Percentiles rank a stretch among this genome's conserved stretches.
These are phyloP conservation scores for Aratinga solstitialis DNA, from an alignment of 2,797 vertebrate genomes.

Conservation along the genomic window DNA sequence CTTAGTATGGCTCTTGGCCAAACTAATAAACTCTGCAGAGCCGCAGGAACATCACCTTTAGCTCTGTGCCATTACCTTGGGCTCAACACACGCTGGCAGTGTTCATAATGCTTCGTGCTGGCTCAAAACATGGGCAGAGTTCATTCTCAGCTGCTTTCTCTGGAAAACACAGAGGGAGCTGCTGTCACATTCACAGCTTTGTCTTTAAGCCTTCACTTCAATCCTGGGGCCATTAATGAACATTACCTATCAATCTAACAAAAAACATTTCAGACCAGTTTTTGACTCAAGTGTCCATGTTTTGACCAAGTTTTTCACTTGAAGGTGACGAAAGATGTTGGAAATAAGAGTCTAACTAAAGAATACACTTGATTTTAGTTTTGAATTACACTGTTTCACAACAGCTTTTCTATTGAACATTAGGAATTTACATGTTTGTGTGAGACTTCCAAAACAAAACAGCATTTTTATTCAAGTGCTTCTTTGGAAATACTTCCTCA, in stretches of 20 bases:
- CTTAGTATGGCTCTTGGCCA: slow-evolving; percentile 21
- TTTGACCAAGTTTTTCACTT: background rate
- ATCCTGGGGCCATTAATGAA: background rate
- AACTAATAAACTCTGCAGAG: slow-evolving; percentile 27
- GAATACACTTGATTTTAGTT: background rate
- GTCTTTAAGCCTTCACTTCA: background rate
- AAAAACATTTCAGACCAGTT: background rate
- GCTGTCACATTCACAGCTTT: background rate
- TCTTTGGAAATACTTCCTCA: background rate
- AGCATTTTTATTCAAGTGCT: background rate
- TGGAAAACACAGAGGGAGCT: background rate
- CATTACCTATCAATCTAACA: background rate
- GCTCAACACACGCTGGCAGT: background rate
- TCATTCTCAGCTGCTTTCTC: background rate
- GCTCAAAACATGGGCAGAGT: background rate
- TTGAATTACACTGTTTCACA: background rate
- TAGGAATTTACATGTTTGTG: background rate
- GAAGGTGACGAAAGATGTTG: background rate
- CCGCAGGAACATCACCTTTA: background rate
- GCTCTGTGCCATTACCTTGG: background rate
- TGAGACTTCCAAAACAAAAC: background rate
- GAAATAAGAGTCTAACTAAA: background rate
- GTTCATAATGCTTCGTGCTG: background rate
- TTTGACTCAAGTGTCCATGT: background rate
- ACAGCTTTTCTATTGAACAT: background rate